Conservation (phyloP, 2,113 vertebrate genomes). For the Pardalotus punctatus region DNA sequence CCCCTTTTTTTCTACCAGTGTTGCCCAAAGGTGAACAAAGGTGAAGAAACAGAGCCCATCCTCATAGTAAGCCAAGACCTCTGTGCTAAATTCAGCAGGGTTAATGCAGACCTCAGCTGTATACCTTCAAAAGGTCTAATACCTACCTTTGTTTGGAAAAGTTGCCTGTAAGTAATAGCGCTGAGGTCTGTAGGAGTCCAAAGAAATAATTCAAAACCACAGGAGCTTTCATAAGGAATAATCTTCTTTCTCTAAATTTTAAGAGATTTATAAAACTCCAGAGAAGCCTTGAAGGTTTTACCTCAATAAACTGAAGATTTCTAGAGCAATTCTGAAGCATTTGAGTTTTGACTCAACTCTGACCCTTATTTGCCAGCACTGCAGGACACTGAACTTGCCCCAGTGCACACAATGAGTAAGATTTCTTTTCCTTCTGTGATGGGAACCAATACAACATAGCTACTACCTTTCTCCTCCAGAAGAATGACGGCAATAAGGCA, state of each 20-base stretch:
- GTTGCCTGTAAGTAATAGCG: neutral
- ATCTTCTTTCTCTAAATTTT: neutral
- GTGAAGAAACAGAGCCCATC: neutral
- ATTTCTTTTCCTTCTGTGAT: neutral
- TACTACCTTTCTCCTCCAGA: neutral
- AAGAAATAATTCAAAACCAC: neutral
- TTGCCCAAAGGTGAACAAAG: neutral
- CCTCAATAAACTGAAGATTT: neutral
- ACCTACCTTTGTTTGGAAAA: neutral
- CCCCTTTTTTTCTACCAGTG: neutral
- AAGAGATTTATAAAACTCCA: neutral
- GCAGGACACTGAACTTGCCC: neutral
- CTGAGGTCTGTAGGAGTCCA: neutral
- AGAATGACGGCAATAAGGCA: neutral
- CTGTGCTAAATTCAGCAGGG: neutral
- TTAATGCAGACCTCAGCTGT: neutral
- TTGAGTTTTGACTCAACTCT: neutral
- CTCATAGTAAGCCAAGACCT: fast-evolving
- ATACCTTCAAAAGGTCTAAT: neutral
- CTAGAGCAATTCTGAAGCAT: neutral
- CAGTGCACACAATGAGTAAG: neutral
- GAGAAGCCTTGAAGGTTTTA: neutral
- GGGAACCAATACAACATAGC: neutral
- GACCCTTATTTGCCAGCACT: neutral
- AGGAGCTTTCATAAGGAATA: neutral